A percentile compares a stretch with the other conserved stretches of the same genome.
phyloP scores from a whole-genome alignment of 2,888 invertebrate species.

The Archips crataeganus region DNA sequence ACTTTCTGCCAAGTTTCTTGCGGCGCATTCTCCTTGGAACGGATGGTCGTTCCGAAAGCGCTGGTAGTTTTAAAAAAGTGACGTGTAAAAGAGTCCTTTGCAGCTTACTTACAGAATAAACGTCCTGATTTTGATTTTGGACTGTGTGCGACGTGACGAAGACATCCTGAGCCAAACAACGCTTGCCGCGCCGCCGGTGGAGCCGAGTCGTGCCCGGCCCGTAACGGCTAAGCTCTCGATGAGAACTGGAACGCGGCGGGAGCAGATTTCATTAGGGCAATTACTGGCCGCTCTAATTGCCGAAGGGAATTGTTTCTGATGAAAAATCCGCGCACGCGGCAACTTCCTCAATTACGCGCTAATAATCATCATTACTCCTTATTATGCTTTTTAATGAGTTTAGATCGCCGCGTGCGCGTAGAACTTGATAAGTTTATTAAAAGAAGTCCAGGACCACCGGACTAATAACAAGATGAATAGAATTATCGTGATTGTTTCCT shows the following conservation, averaged over 20 bases:
- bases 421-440: background rate
- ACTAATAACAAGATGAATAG: too few relatives aligned
- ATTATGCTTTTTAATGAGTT: conserved; percentile 39
- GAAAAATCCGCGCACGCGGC: conserved; percentile 33
- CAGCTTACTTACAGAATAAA: too few relatives aligned
- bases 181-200: too few relatives aligned
- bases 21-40: too few relatives aligned
- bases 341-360: conserved; percentile 37
- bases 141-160: too few relatives aligned
- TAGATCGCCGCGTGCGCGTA: conserved; percentile 21
- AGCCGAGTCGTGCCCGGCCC: too few relatives aligned
- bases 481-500: background rate
- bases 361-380: conserved; percentile 40
- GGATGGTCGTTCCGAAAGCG: too few relatives aligned
- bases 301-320: conserved; percentile 36
- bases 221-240: background rate
- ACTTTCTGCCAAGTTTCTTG: too few relatives aligned
- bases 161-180: too few relatives aligned
- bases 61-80: too few relatives aligned
- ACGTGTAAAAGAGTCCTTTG: too few relatives aligned
- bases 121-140: too few relatives aligned
- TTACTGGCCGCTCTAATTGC: conserved; percentile 40
- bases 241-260: background rate
- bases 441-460: background rate
- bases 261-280: conserved; percentile 38